These are phyloP conservation scores for Heliothis subflexa DNA, from an alignment of 1,140 invertebrate species.

Conservation along the genomic window DNA sequence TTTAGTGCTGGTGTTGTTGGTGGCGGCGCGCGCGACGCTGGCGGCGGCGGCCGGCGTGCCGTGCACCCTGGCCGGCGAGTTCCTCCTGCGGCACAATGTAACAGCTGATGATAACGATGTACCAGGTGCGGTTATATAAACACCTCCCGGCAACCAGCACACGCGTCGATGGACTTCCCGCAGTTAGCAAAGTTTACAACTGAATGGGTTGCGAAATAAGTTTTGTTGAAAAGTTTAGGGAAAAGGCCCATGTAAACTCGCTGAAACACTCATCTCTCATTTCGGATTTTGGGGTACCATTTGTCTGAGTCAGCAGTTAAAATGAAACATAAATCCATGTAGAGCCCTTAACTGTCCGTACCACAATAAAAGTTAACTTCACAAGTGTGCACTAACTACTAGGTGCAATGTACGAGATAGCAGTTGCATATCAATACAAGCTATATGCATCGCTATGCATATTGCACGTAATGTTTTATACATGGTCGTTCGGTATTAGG, in stretches of 20 bases:
- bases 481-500: conserved; percentile 11
- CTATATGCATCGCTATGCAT: conserved; percentile 11
- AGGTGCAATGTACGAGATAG: conserved; percentile 3
- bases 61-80: conserved; percentile 69
- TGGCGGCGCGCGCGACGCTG: conserved; percentile 62
- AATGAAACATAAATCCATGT: neutral
- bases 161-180: conserved; percentile 30
- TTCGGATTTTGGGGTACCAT: too few species aligned
- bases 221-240: conserved; percentile 13
- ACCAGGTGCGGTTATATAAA: conserved; percentile 77
- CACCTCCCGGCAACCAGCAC: conserved; percentile 28
- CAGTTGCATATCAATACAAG: neutral
- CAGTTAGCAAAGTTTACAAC: conserved; percentile 24
- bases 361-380: neutral
- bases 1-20: conserved; percentile 71
- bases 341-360: neutral
- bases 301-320: too few species aligned
- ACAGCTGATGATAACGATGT: conserved; percentile 79
- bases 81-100: conserved; percentile 77
- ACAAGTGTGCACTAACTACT: neutral
- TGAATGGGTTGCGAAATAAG: conserved; percentile 5
- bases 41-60: conserved; percentile 66
- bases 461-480: conserved; percentile 12
- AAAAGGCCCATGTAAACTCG: neutral
- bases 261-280: too few species aligned